Percentiles rank a stretch among this genome's conserved stretches.
phyloP scores from a whole-genome alignment of 2,888 invertebrate genomes.

The Teleiodes luculella region DNA sequence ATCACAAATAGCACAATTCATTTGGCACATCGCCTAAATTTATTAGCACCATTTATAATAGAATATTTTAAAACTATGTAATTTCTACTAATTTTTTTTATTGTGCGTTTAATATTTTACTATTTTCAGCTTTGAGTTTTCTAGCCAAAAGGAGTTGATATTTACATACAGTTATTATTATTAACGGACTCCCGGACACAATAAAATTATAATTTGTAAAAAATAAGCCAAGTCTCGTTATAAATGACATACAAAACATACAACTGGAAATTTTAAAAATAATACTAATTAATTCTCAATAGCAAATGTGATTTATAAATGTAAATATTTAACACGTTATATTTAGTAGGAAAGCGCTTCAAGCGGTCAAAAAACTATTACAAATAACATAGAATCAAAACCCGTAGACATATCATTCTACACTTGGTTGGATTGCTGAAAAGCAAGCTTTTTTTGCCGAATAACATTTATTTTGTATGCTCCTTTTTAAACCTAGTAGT shows the following conservation, averaged over 20 bases:
- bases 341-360: constrained; percentile 40
- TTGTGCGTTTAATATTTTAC: constrained; percentile 60
- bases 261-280: too few species aligned
- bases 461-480: too few species aligned
- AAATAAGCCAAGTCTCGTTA: too few species aligned
- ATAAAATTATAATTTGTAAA: neutral
- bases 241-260: too few species aligned
- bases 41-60: constrained; percentile 25
- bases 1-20: constrained; percentile 6
- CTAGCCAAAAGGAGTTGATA: constrained; percentile 37
- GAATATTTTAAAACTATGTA: neutral
- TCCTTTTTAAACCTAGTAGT: too few species aligned
- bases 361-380: constrained; percentile 49
- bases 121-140: constrained; percentile 55
- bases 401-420: constrained; percentile 26
- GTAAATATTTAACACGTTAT: constrained; percentile 3
- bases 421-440: neutral
- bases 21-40: constrained; percentile 19
- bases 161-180: constrained; percentile 29
- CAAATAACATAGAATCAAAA: constrained; percentile 45
- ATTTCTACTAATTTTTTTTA: neutral
- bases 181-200: constrained; percentile 3
- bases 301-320: neutral
- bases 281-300: neutral
- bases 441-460: too few species aligned